These are phyloP conservation scores for Ambastaia sidthimunki DNA, from an alignment of 2,797 vertebrate species.

Conservation along the genomic window DNA sequence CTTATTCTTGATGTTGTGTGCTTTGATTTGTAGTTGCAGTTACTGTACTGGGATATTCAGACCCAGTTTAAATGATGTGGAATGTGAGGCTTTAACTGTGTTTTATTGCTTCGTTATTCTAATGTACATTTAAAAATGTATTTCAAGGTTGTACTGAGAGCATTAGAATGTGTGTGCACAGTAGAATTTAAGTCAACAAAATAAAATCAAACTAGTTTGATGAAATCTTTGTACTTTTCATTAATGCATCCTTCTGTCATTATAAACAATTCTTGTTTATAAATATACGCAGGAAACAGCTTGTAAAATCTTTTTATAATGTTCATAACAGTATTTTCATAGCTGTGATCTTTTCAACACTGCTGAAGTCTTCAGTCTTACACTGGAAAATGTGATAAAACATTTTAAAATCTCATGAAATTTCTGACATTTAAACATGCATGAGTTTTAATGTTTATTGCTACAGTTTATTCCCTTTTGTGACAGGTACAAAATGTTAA, in stretches of 20 bases:
- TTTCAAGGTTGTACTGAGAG: constrained; percentile 44
- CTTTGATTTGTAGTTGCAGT: constrained; percentile 59
- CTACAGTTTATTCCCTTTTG: constrained; percentile 1
- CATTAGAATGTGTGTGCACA: constrained; percentile 32
- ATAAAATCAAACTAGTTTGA: constrained; percentile 51
- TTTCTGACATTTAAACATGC: not conserved
- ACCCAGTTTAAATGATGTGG: constrained; percentile 54
- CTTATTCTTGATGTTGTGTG: constrained; percentile 56
- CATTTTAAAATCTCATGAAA: not conserved
- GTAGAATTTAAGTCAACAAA: constrained; percentile 23
- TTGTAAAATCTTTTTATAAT: too few species aligned
- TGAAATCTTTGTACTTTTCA: not conserved
- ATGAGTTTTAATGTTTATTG: not conserved
- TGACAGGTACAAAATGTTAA: not conserved
- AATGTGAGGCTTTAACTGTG: constrained; percentile 63
- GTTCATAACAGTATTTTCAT: too few species aligned
- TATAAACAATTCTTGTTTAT: too few species aligned
- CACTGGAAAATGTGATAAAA: not conserved
- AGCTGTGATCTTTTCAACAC: too few species aligned
- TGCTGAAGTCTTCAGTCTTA: too few species aligned
- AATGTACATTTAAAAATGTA: constrained; percentile 51
- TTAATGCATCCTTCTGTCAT: too few species aligned
- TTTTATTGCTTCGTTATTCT: constrained; percentile 61
- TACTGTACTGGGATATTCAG: constrained; percentile 51
- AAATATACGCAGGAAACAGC: too few species aligned